Conservation (phyloP, 2,797 vertebrate genomes). For the Pseudochromis fuscus region DNA sequence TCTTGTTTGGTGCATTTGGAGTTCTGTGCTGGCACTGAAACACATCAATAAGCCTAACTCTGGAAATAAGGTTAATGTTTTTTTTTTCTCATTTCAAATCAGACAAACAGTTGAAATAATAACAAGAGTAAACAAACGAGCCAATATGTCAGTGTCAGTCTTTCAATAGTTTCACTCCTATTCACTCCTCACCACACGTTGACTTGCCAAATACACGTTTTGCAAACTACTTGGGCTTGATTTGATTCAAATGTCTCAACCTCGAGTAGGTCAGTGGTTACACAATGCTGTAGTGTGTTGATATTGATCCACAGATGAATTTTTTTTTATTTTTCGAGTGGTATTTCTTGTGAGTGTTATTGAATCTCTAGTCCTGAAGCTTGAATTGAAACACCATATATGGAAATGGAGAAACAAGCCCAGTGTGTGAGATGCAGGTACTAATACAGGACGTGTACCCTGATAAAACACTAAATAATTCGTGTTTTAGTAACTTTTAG, state of each 20-base stretch:
- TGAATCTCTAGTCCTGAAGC: neutral
- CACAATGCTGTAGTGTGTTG: neutral
- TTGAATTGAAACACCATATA: neutral
- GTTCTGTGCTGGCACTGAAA: neutral
- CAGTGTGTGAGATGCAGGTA: neutral
- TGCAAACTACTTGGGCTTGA: too few relatives aligned
- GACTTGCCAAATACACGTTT: neutral
- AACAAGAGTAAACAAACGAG: neutral
- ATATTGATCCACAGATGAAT: neutral
- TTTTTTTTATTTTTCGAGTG: neutral
- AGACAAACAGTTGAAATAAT: neutral
- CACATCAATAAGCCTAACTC: neutral
- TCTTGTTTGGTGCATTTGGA: slow-evolving; percentile 5
- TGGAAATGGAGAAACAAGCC: neutral
- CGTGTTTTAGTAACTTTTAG: neutral
- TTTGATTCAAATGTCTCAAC: too few relatives aligned
- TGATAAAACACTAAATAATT: slow-evolving; percentile 17
- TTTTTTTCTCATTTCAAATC: neutral
- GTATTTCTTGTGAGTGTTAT: neutral
- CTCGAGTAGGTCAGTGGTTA: neutral
- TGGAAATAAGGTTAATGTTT: neutral
- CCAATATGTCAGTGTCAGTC: neutral
- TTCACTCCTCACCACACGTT: neutral
- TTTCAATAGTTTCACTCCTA: neutral
- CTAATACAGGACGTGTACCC: neutral